Evolutionary conservation across 2,113 vertebrate species (phyloP), one percentile per base, ranked within the genome.

Genomic region (Calyptommatus sinebrachiatus): DNA sequence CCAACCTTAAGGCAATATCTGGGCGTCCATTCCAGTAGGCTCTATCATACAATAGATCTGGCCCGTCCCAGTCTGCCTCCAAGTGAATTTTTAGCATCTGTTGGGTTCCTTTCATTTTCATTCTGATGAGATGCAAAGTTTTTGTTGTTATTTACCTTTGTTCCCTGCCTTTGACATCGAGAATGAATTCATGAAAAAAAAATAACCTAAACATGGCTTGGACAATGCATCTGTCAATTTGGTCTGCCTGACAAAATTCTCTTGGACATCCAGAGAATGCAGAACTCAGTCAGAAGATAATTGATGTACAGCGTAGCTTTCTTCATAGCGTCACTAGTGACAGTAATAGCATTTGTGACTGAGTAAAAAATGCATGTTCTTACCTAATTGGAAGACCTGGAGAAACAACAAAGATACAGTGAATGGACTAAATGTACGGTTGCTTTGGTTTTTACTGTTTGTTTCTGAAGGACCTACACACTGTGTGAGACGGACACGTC

Each of bases 391-490:
- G 77, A n/a, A 61, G 67, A 86, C 77, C 26, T 28, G 4, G 22
- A 62, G 41, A 28, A 41, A 78, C 80, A 46, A 35, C 1, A n/a
- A 63, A 20, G 21, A 73, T 50, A 66, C 2, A 3, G 48, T 60
- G 74, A 35, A 71, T 60, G 5, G 48, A 14, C 2, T 67, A 31
- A 53, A 73, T 77, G 48, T 74, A 22, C 28, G 77, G 1, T 60
- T 45, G 73, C 45, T 66, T 24, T 35, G 69, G 14, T 46, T 69
- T 71, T 45, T 18, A 7, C 20, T 4, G 20, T 60, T 65, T 89
- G 45, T 79, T 90, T 90, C 92, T 88, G 62, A 87, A 99, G 98
- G 92, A 78, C 89, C 46, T 93, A 88, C 80, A 96, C 94, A 1
- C 70, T 92, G 4, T 83, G 86, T 72, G 94, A 96, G 41, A 95